phyloP scores from a whole-genome alignment of 2,888 invertebrate species.

The Craniophora ligustri region DNA sequence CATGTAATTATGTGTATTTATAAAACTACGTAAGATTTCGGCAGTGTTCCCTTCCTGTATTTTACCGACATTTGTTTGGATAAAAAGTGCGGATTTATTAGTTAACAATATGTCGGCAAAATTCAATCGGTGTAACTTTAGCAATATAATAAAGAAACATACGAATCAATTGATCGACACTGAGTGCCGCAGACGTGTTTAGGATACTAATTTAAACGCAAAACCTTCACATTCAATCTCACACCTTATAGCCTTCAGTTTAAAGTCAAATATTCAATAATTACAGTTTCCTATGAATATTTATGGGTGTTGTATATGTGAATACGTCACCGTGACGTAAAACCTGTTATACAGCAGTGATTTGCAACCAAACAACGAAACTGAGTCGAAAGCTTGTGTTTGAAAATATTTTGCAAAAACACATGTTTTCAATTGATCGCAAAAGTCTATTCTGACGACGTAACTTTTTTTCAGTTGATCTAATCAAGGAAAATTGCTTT shows the following conservation, averaged over 20 bases:
- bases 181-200: slow-evolving; percentile 55
- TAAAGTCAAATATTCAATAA: slow-evolving; percentile 25
- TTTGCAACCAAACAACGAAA: slow-evolving; percentile 28
- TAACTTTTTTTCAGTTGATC: too few species aligned
- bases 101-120: not conserved
- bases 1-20: too few species aligned
- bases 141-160: slow-evolving; percentile 29
- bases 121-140: slow-evolving; percentile 15
- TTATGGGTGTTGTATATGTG: slow-evolving; percentile 41
- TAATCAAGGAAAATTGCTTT: too few species aligned
- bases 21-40: not conserved
- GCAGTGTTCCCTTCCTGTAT: not conserved
- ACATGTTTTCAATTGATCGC: too few species aligned
- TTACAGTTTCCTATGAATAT: slow-evolving; percentile 31
- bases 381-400: slow-evolving; percentile 12
- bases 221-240: slow-evolving; percentile 24
- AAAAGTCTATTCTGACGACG: too few species aligned
- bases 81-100: not conserved
- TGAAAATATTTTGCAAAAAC: slow-evolving; percentile 15
- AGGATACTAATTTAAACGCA: slow-evolving; percentile 45
- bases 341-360: slow-evolving; percentile 40
- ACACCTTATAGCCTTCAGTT: slow-evolving; percentile 24
- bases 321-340: slow-evolving; percentile 50
- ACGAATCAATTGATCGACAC: slow-evolving; percentile 55
- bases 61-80: not conserved